Percentiles rank a stretch among this genome's conserved stretches.
Conservation (phyloP, 2,888 invertebrate genomes). For the Corythucha ciliata region DNA sequence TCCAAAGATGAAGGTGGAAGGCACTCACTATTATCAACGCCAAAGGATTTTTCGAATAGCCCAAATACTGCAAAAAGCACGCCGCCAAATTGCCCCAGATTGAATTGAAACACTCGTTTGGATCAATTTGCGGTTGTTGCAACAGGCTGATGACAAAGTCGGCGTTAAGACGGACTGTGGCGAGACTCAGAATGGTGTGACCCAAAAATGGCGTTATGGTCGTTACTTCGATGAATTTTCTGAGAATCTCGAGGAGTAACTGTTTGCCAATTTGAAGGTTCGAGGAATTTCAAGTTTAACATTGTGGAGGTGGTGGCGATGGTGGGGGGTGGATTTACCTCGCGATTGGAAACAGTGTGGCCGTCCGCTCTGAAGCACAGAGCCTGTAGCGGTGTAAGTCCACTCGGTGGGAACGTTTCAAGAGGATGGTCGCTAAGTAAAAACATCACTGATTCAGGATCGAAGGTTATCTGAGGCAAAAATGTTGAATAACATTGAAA, state of each 20-base stretch:
- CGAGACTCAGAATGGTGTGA: constrained; percentile 18
- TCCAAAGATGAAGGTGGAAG: neutral
- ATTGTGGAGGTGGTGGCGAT: neutral
- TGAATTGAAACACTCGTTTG: constrained; percentile 10
- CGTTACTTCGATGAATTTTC: constrained; percentile 8
- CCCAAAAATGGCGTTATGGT: constrained; percentile 7
- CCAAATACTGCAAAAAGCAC: constrained; percentile 7
- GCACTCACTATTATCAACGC: constrained; percentile 14
- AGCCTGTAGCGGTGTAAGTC: constrained; percentile 24
- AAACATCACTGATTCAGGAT: neutral
- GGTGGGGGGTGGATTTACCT: neutral
- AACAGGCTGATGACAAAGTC: constrained; percentile 12
- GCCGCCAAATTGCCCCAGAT: constrained; percentile 13
- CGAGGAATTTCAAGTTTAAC: neutral
- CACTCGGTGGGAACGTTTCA: neutral
- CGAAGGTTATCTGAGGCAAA: constrained; percentile 5
- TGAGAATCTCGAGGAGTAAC: constrained; percentile 9
- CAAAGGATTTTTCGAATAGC: neutral
- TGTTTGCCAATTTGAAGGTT: neutral
- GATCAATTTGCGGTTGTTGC: constrained; percentile 8
- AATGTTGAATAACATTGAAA: neutral
- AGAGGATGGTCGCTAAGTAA: neutral
- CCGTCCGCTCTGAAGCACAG: constrained; percentile 15
- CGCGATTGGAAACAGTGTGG: neutral
- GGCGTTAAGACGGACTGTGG: constrained; percentile 11